Conservation (phyloP, 2,797 vertebrate species). For the Anabas testudineus region DNA sequence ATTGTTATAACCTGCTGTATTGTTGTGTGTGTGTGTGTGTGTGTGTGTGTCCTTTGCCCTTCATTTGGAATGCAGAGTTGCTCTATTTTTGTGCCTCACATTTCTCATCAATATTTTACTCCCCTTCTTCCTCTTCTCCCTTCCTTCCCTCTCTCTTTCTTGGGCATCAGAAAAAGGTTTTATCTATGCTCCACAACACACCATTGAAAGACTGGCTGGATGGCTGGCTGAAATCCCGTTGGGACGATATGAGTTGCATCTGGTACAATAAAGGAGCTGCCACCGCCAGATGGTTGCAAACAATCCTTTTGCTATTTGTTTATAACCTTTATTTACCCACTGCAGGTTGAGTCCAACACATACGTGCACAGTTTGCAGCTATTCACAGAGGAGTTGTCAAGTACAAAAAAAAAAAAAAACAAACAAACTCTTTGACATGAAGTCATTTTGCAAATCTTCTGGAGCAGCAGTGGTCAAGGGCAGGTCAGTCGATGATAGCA, state of each 20-base stretch:
- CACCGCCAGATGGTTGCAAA: constrained; percentile 76
- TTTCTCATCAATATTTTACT: constrained; percentile 79
- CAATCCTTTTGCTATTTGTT: constrained; percentile 65
- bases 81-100: constrained; percentile 75
- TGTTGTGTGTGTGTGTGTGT: neutral
- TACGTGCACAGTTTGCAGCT: constrained; percentile 19
- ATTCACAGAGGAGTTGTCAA: constrained; percentile 48
- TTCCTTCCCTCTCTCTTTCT: constrained; percentile 43
- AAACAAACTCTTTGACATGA: constrained; percentile 47
- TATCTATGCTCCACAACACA: constrained; percentile 78
- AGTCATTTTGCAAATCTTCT: constrained; percentile 48
- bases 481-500: constrained; percentile 43
- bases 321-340: constrained; percentile 68
- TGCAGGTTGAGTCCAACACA: constrained; percentile 41
- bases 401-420: constrained; percentile 9
- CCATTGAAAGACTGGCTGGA: constrained; percentile 68
- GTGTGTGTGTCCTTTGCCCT: constrained; percentile 51
- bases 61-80: constrained; percentile 64
- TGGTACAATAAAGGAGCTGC: constrained; percentile 65
- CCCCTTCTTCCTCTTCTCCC: constrained; percentile 40
- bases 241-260: constrained; percentile 68
- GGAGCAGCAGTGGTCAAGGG: constrained; percentile 53
- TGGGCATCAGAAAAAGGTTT: constrained; percentile 73
- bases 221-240: constrained; percentile 62
- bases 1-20: constrained; percentile 27